Evolutionary conservation across 2,113 vertebrate genomes (phyloP).

Genomic region (Redunca redunca): DNA sequence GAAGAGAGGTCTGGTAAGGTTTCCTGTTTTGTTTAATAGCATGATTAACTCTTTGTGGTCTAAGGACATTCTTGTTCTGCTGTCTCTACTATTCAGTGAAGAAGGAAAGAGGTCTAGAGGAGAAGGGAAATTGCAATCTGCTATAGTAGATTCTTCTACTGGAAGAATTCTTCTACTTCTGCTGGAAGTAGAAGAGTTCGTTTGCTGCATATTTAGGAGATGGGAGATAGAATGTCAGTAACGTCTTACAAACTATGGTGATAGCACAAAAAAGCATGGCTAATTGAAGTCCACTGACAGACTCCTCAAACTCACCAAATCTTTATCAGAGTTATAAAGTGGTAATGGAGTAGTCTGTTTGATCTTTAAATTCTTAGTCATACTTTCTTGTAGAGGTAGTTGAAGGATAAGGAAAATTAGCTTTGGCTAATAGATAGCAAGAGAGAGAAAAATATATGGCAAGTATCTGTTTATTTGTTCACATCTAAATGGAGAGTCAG

Average conservation of each 20-base stretch:
- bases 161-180: no score
- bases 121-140: not conserved
- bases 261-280: not conserved
- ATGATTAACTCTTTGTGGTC: slow-evolving; percentile 8
- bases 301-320: not conserved
- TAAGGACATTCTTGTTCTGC: slow-evolving; percentile 8
- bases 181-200: not conserved
- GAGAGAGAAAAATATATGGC: not conserved
- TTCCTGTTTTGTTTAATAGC: slow-evolving; percentile 54
- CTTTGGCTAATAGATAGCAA: not conserved
- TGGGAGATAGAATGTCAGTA: not conserved
- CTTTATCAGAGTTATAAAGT: not conserved
- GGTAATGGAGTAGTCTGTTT: not conserved
- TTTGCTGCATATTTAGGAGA: not conserved
- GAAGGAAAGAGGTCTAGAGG: not conserved
- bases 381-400: not conserved
- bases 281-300: not conserved
- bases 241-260: not conserved
- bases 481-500: not conserved
- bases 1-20: slow-evolving; percentile 48
- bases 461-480: not conserved
- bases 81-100: not conserved
- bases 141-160: not conserved
- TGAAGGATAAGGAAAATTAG: not conserved
- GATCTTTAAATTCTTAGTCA: not conserved